phyloP scores from a whole-genome alignment of 2,113 vertebrate species.

The Phyllostomus hastatus region DNA sequence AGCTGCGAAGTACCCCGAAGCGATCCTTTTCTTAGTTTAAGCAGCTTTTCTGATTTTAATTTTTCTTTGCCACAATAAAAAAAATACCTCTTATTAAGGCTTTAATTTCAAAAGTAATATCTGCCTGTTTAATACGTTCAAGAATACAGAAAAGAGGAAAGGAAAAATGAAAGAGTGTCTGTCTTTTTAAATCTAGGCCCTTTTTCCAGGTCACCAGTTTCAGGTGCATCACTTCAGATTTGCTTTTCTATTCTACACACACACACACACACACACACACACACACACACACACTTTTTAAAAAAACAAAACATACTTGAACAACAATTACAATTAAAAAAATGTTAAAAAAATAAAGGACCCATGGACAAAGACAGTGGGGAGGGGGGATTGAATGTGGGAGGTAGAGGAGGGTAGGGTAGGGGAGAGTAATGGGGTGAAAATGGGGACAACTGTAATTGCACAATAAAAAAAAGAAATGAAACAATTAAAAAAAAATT shows the following conservation, averaged over 20 bases:
- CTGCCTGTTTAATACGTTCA: conserved; percentile 13
- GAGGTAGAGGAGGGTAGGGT: too few species aligned
- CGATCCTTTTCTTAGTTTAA: neutral
- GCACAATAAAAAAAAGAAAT: too few species aligned
- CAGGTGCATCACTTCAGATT: neutral
- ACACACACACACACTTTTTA: neutral
- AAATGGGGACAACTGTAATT: too few species aligned
- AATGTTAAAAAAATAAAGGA: too few species aligned
- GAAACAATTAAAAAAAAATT: too few species aligned
- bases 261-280: neutral
- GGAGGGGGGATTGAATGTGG: too few species aligned
- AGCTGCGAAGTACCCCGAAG: neutral
- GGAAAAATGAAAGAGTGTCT: neutral
- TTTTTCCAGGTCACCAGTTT: neutral
- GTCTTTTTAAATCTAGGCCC: neutral
- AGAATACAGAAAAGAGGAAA: neutral
- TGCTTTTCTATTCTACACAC: neutral
- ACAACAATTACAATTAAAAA: too few species aligned
- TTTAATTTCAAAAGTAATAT: neutral
- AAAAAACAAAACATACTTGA: neutral
- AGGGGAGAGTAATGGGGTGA: too few species aligned
- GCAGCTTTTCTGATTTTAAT: neutral
- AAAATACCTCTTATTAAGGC: neutral
- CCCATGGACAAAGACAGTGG: too few species aligned
- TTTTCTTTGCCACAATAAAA: neutral